These are phyloP conservation scores for Megaceryle torquata DNA, from an alignment of 2,113 vertebrate genomes.

Conservation along the genomic window DNA sequence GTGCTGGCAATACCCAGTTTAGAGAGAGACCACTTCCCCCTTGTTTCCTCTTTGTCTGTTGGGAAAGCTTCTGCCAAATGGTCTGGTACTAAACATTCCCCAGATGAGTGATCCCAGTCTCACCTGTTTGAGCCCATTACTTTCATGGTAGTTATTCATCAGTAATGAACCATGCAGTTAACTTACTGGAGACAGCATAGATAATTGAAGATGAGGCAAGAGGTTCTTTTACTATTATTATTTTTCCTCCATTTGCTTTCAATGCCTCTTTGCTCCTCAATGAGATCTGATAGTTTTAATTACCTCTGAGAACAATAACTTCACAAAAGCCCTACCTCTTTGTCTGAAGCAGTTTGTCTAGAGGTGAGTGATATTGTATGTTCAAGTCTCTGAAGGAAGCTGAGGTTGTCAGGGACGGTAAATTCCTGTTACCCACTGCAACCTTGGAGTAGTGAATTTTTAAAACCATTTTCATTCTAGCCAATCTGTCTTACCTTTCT, in stretches of 20 bases:
- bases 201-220: slow-evolving; percentile 42
- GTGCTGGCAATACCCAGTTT: background rate
- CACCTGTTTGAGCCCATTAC: slow-evolving; percentile 13
- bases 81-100: background rate
- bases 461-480: slow-evolving; percentile 24
- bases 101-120: background rate
- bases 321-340: background rate
- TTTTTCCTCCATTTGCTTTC: slow-evolving; percentile 63
- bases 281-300: slow-evolving; percentile 63
- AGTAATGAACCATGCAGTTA: slow-evolving; percentile 45
- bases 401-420: slow-evolving; percentile 26
- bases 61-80: slow-evolving; percentile 2
- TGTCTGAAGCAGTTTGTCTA: slow-evolving; percentile 39
- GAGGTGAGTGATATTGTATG: background rate
- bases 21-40: background rate
- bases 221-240: slow-evolving; percentile 57
- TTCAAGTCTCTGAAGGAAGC: slow-evolving; percentile 34
- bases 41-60: background rate
- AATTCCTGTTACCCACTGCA: slow-evolving; percentile 30
- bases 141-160: slow-evolving; percentile 44
- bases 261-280: slow-evolving; percentile 31
- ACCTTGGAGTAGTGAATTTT: slow-evolving; percentile 43
- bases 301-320: slow-evolving; percentile 63
- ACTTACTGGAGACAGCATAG: background rate
- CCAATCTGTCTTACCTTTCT: slow-evolving; percentile 33